A percentile compares a stretch with the other conserved stretches of the same genome.
Conservation (phyloP, 2,797 vertebrate genomes). For the Etheostoma perlongum region DNA sequence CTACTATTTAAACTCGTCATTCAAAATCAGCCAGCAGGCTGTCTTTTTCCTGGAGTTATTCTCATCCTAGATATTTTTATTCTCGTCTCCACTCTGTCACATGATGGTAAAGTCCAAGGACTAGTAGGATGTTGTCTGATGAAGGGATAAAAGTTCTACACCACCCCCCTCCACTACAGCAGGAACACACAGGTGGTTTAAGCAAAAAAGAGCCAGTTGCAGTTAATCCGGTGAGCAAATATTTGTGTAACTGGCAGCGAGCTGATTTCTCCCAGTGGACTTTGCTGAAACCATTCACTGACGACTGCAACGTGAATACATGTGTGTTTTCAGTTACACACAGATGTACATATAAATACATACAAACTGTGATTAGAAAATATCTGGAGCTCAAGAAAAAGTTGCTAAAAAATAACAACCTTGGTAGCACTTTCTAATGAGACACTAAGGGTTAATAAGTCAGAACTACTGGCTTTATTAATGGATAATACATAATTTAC, state of each 20-base stretch:
- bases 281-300: slow-evolving; percentile 12
- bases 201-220: slow-evolving; percentile 32
- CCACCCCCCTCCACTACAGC: not conserved
- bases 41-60: slow-evolving; percentile 63
- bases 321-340: slow-evolving; percentile 7
- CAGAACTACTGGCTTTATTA: not conserved
- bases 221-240: slow-evolving; percentile 63
- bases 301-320: not conserved
- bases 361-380: not conserved
- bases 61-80: slow-evolving; percentile 58
- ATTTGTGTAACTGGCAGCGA: slow-evolving; percentile 40
- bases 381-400: not conserved
- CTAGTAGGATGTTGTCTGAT: slow-evolving; percentile 54
- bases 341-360: not conserved
- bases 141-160: slow-evolving; percentile 49
- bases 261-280: slow-evolving; percentile 55
- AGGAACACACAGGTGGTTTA: slow-evolving; percentile 62
- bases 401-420: not conserved
- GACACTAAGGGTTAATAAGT: not conserved
- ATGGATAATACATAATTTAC: not conserved
- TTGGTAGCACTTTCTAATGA: not conserved
- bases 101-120: slow-evolving; percentile 42
- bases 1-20: slow-evolving; percentile 76
- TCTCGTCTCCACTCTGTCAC: slow-evolving; percentile 30
- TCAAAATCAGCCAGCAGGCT: slow-evolving; percentile 78